Percentiles rank a stretch among this genome's conserved stretches.
phyloP scores from a whole-genome alignment of 2,113 vertebrate species.

The Gavia stellata region DNA sequence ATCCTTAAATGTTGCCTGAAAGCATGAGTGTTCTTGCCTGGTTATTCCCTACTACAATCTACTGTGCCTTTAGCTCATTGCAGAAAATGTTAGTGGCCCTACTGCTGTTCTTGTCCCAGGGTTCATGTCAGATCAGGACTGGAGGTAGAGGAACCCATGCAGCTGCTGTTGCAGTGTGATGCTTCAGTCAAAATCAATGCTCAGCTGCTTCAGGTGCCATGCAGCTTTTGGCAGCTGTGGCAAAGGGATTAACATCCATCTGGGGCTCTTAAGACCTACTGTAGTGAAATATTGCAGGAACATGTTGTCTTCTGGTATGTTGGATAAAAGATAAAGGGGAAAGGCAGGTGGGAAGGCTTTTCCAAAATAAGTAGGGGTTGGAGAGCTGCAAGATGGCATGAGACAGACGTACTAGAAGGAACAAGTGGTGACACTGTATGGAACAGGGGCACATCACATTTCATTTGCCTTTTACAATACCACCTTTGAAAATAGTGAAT shows the following conservation, averaged over 20 bases:
- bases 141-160: not conserved
- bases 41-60: not conserved
- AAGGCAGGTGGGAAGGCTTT: not conserved
- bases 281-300: not conserved
- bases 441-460: not conserved
- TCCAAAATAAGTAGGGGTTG: not conserved
- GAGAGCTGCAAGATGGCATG: not conserved
- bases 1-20: not conserved
- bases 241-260: not conserved
- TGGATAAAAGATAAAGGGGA: not conserved
- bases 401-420: not conserved
- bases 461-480: not conserved
- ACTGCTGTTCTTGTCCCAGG: not conserved
- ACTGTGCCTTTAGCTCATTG: not conserved
- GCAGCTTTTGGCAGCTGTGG: conserved; percentile 9
- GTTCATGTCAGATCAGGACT: not conserved
- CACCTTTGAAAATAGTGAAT: not conserved
- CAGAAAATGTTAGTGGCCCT: not conserved
- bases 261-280: not conserved
- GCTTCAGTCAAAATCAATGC: not conserved
- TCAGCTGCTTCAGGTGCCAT: not conserved
- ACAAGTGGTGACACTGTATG: not conserved
- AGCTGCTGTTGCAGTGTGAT: conserved; percentile 28
- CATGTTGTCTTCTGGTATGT: not conserved
- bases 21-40: not conserved